A percentile compares a stretch with the other conserved stretches of the same genome.
phyloP scores from a whole-genome alignment of 2,888 invertebrate species.

The Tethea ocularis region DNA sequence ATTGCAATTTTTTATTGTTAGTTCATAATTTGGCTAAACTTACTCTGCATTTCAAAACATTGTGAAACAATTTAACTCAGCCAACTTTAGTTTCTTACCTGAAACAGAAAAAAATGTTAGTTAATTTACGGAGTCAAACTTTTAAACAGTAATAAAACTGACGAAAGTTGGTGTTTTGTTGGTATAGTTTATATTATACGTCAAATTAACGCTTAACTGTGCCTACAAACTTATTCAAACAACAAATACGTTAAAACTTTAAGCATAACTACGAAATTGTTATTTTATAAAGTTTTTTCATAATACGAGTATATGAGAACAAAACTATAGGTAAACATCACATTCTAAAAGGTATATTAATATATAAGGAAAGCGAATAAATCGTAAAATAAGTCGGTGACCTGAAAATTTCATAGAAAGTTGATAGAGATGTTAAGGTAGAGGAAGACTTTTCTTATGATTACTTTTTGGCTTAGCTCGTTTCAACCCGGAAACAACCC shows the following conservation, averaged over 20 bases:
- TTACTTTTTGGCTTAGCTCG: too few species aligned
- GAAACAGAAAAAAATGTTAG: neutral
- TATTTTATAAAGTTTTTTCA: neutral
- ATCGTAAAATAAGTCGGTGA: neutral
- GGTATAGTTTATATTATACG: too few species aligned
- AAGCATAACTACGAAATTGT: neutral
- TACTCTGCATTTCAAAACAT: neutral
- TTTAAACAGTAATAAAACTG: neutral
- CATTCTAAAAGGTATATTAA: too few species aligned
- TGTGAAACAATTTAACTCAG: too few species aligned
- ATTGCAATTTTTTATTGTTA: too few species aligned
- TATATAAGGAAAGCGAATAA: too few species aligned
- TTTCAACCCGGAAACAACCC: too few species aligned
- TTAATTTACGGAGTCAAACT: neutral
- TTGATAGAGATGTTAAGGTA: neutral
- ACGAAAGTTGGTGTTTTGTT: neutral
- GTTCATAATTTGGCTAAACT: neutral
- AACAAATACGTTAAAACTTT: too few species aligned
- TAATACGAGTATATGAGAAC: too few species aligned
- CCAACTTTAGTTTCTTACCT: neutral
- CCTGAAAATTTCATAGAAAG: neutral
- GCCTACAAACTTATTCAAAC: too few species aligned
- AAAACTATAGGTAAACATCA: neutral
- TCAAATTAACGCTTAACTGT: too few species aligned
- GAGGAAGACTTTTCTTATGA: too few species aligned